Evolutionary conservation across 2,113 vertebrate species (phyloP).

Genomic region (Serinus canaria): DNA sequence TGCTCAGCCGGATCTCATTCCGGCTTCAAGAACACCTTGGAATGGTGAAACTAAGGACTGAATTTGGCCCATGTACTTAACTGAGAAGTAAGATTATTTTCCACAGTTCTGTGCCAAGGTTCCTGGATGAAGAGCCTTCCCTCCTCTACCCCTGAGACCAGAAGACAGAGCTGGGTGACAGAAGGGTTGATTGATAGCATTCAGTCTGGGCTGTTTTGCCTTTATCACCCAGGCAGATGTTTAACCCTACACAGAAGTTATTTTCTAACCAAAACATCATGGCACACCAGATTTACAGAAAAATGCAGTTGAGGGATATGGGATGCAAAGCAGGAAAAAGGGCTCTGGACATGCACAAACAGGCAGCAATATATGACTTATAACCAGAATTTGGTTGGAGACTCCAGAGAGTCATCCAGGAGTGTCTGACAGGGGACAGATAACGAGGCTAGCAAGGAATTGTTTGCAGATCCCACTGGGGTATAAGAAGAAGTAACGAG

Average conservation of each 20-base stretch:
- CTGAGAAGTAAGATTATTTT: background rate
- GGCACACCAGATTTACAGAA: background rate
- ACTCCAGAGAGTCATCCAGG: background rate
- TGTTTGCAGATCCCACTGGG: background rate
- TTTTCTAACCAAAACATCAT: slow-evolving; percentile 6
- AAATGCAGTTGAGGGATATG: background rate
- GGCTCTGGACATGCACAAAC: background rate
- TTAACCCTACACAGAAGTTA: background rate
- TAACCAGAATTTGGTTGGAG: background rate
- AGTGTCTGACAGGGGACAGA: slow-evolving; percentile 5
- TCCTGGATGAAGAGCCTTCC: background rate
- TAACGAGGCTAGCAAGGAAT: slow-evolving; percentile 4
- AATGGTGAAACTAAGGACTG: background rate
- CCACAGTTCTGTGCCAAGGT: background rate
- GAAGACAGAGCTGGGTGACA: background rate
- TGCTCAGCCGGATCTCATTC: background rate
- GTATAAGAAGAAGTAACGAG: background rate
- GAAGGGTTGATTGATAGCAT: background rate
- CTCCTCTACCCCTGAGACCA: background rate
- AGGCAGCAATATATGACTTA: background rate
- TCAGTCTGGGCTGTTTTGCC: background rate
- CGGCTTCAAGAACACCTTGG: background rate
- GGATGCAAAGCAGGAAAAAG: background rate
- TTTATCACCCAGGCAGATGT: background rate
- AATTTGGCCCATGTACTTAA: background rate